Base-by-base conservation (phyloP, 2,888 invertebrate species). In the Orthosia incerta region DNA sequence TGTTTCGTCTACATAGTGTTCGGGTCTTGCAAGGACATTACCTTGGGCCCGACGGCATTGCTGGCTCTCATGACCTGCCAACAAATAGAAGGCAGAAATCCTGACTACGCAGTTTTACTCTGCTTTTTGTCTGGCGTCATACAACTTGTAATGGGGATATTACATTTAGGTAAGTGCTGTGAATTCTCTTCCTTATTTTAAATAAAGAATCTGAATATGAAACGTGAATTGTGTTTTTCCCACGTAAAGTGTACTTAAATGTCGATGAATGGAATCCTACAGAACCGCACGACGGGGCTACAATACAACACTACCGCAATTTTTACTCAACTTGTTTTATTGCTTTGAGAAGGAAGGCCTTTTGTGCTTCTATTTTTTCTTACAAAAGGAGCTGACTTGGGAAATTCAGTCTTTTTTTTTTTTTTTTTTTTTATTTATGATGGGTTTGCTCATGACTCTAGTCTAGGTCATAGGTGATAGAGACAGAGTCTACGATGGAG, bases 1-100 rank as follows among this genome's bases (percentile, higher is more conserved):
- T 99, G 99, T 89, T 98, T 99, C 92, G 97, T 99, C 55, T 99
- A 99, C 95, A 97, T 98, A 65, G 93, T 99, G 75, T 97, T 99
- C 86, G 99, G 99, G 45, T 98, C 99, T 64, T 98, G 98, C 90
- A 98, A 98, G 85, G 98, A 98, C 90, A 98, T 98, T 73, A 98
- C 98, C 11, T 97, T 98, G 76, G 98, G 99, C 12, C 99, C 99
- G 4, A 99, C 99, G 0, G 99, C 99, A n/a, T 97, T 99, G 71
- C 97, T 99, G 97, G 98, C 99, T 0, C 97, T 99, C 50, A 98
- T 99, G 98, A 99, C 99, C 0, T 97, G 98, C 88, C 97, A 98
- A 90, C 98, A 98, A 93, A 97, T 98, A 64, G 96, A 97, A 83
- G 97, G 97, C 57, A 97, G 97, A 86, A 97, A 97, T 80, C 96